Evolutionary conservation across 2,113 vertebrate genomes (phyloP), one percentile per base, ranked within the genome.

Genomic region (Anser cygnoides): DNA sequence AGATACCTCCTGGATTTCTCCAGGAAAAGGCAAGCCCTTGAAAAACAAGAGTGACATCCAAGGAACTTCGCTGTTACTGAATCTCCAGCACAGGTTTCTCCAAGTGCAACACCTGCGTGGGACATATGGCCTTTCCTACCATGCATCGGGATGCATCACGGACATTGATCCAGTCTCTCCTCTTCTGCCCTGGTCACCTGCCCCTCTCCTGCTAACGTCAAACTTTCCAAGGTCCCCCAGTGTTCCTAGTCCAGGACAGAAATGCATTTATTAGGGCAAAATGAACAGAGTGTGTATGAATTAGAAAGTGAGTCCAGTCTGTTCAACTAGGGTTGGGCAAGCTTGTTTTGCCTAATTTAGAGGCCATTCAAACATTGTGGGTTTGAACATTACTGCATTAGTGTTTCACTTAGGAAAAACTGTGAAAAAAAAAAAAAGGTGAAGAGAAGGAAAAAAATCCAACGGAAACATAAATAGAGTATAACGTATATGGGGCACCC

Each of bases 331-430:
- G 95, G 96, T 43, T 95, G 96, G 95, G 95, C 89, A 95, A 96
- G 78, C 89, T 95, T 96, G 92, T 96, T 97, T 97, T 97, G 93
- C 96, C 95, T 95, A 93, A 95, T 95, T 97, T 96, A 97, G 93
- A 97, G 95, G 91, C 95, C 96, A 96, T 95, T 95, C 93, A 97
- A 96, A 96, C 97, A 97, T 94, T 96, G 97, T 96, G 97, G 96
- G 95, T 97, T 97, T 97, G 89, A 97, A 96, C 77, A 79, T 94
- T 96, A 93, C 94, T 95, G 59, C 93, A 93, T 90, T 90, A 96
- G 90, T 97, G 92, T 96, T 97, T 96, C 90, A 81, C 93, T 96
- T 93, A 73, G 95, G 95, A 96, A 96, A 97, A 97, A 95, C 90
- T 87, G 73, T 84, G 72, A 72, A 87, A 41, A 70, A 70, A 68